Evolutionary conservation across 2,888 invertebrate species (phyloP).

Genomic region (Lasioglossum lativentre): DNA sequence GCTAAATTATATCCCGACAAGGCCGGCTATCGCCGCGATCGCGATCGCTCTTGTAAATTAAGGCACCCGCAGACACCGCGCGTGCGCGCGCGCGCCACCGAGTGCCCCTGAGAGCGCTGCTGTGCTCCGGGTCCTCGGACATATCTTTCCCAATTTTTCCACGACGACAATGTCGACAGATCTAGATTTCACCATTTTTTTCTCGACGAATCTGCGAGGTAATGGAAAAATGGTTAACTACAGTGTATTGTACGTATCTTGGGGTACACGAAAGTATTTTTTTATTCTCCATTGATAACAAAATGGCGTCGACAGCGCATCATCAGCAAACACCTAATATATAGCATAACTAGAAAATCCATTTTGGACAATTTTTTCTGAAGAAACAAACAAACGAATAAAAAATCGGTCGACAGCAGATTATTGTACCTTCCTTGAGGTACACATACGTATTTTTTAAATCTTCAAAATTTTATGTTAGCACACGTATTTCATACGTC

Average conservation of each 20-base stretch:
- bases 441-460: not conserved
- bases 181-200: not conserved
- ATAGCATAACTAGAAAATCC: not conserved
- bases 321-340: not conserved
- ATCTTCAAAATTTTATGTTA: not conserved
- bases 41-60: slow-evolving; percentile 77
- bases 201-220: fast-evolving
- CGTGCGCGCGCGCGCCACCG: not conserved
- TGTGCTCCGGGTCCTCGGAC: not conserved
- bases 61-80: slow-evolving; percentile 64
- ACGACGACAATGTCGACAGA: not conserved
- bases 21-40: slow-evolving; percentile 74
- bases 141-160: not conserved
- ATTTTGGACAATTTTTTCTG: not conserved
- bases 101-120: not conserved
- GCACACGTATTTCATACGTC: not conserved
- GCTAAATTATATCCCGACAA: slow-evolving; percentile 84
- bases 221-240: not conserved
- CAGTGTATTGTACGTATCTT: not conserved
- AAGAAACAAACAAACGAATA: not conserved
- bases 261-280: not conserved
- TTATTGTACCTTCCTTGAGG: not conserved
- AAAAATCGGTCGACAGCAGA: not conserved
- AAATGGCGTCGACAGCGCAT: not conserved
- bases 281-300: not conserved